Conservation (phyloP, 1,140 invertebrate genomes). For the Orchesella cincta region DNA sequence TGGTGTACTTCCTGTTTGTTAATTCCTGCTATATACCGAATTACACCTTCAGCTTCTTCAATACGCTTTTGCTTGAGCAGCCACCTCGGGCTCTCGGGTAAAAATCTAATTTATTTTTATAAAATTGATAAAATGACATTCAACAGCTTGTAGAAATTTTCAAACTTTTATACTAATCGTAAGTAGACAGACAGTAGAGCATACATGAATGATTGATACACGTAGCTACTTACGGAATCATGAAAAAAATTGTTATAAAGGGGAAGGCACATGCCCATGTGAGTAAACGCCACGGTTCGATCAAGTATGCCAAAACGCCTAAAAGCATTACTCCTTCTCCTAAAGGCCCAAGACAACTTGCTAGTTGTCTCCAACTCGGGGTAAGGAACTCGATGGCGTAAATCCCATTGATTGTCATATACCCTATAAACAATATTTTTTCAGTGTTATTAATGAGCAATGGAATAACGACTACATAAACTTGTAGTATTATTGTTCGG, state of each 20-base stretch:
- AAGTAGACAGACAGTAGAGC: background rate
- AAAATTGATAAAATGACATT: background rate
- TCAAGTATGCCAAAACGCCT: slow-evolving; percentile 41
- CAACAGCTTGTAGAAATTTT: background rate
- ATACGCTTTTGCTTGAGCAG: slow-evolving; percentile 57
- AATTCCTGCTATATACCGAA: slow-evolving; percentile 54
- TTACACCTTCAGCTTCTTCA: slow-evolving; percentile 55
- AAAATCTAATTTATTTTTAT: slow-evolving; percentile 31
- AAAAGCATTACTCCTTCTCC: slow-evolving; percentile 47
- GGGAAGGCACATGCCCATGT: slow-evolving; percentile 38
- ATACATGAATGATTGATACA: no score
- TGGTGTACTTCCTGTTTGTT: slow-evolving; percentile 47
- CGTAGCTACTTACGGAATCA: slow-evolving; percentile 44
- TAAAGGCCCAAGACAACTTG: slow-evolving; percentile 42
- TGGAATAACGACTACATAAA: no score
- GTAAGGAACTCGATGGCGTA: slow-evolving; percentile 50
- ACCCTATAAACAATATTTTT: slow-evolving; percentile 34
- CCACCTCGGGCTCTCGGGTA: slow-evolving; percentile 61
- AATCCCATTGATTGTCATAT: slow-evolving; percentile 39
- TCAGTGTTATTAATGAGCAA: no score
- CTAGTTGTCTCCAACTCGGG: slow-evolving; percentile 43
- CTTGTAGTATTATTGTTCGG: no score
- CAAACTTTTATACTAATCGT: background rate
- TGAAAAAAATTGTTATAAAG: slow-evolving; percentile 33
- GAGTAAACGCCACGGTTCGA: slow-evolving; percentile 43